Base-by-base conservation (phyloP, 37 sponge, comb jelly and placozoan genomes). In the Halichondria panicea region DNA sequence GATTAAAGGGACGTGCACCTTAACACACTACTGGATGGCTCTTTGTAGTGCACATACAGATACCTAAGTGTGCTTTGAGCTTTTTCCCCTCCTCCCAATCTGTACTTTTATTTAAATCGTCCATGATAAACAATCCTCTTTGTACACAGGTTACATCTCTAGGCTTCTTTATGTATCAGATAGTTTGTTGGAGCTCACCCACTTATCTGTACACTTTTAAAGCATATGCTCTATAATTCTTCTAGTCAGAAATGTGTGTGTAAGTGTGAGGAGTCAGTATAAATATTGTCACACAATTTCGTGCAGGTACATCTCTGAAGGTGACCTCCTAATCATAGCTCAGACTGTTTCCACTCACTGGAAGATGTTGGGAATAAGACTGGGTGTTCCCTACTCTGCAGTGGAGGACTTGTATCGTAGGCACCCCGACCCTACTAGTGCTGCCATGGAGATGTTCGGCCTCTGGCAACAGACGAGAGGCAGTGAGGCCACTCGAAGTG, bases 391-490 rank as follows among this genome's bases (percentile, higher is more conserved):
- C 19, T 73, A 65, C 39, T 27, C 57, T 15, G 28, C 7, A 7
- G 43, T 86, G 43, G 46, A 78, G 40, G 18, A 56, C 12, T 33
- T 77, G 2, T 52, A 66, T 40, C 9, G 24, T 25, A 41, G 13
- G 19, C 55, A 84, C 63, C 54, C 55, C 7, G 71, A 77, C 24
- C 8, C 24, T 0, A 27, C n/a, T 8, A 34, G 2, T 35, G 78
- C 85, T 38, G 56, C 77, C 1, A 67, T 77, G 63, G 72, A 69
- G 57, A 84, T 84, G 85, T 62, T 84, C 1, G 12, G 12, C 0
- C 27, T 61, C 15, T 84, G 85, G 85, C 71, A 60, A 65, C 28
- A 18, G 34, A 50, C 11, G 22, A 70, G 71, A 18, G 75, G 83
- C 9, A 37, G 42, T 9, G 54, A 0, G 21, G 85, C 85, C 2